Evolutionary conservation across 2,797 vertebrate genomes (phyloP).

Genomic region (Ispidina lecontei): DNA sequence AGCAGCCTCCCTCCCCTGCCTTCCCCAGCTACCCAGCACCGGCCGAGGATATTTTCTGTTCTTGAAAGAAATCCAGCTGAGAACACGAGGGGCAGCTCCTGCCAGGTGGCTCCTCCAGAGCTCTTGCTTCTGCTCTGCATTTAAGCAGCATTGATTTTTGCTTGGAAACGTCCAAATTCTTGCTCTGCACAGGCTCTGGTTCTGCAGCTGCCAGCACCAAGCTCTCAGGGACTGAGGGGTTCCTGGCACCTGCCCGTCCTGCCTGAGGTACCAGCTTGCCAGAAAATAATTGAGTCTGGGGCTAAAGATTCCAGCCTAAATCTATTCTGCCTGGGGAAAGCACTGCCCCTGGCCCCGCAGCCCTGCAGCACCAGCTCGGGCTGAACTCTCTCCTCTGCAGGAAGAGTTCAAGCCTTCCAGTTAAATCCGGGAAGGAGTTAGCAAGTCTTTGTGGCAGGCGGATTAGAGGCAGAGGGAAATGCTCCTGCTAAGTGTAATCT

Average conservation of each 20-base stretch:
- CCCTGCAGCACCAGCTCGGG: background rate
- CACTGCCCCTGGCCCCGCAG: background rate
- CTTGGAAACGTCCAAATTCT: background rate
- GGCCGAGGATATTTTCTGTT: background rate
- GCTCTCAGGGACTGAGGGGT: background rate
- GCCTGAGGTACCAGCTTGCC: background rate
- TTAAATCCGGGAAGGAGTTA: slow-evolving; percentile 66
- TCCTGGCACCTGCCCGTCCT: background rate
- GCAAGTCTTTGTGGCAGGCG: slow-evolving; percentile 51
- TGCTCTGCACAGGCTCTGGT: background rate
- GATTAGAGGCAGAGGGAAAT: slow-evolving; percentile 68
- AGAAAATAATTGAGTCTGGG: background rate
- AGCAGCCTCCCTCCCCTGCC: background rate
- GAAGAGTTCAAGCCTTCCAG: slow-evolving; percentile 38
- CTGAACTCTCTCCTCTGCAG: slow-evolving; percentile 29
- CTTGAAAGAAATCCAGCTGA: background rate
- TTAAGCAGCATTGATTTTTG: background rate
- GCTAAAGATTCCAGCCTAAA: background rate
- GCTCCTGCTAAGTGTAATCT: slow-evolving; percentile 63
- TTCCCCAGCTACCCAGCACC: background rate
- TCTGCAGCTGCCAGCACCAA: background rate
- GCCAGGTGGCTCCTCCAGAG: background rate
- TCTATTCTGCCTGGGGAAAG: background rate
- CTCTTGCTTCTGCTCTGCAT: background rate
- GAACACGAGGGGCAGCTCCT: background rate